Percentiles rank a stretch among this genome's conserved stretches.
Evolutionary conservation across 1,140 invertebrate species (phyloP).

Genomic region (Delia radicum): DNA sequence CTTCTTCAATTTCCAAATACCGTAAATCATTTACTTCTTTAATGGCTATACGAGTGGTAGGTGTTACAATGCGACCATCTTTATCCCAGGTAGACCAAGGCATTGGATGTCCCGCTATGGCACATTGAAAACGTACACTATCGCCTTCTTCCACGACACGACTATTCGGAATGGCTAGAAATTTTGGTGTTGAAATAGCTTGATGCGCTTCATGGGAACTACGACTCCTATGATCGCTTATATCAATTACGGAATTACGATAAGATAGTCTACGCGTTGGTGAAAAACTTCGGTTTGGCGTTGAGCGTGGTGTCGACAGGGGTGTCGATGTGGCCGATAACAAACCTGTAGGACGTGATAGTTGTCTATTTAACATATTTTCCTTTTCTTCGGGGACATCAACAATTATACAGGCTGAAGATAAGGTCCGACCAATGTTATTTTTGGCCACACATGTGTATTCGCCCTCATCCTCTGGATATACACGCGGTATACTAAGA

Average conservation of each 20-base stretch:
- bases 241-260: slow-evolving; percentile 47
- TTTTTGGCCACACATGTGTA: slow-evolving; percentile 84
- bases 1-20: slow-evolving; percentile 75
- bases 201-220: slow-evolving; percentile 57
- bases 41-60: slow-evolving; percentile 66
- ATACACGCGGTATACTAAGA: slow-evolving; percentile 73
- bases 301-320: slow-evolving; percentile 69
- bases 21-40: slow-evolving; percentile 75
- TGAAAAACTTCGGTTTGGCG: slow-evolving; percentile 69
- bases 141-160: slow-evolving; percentile 81
- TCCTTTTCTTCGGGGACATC: slow-evolving; percentile 82
- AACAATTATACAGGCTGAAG: slow-evolving; percentile 77
- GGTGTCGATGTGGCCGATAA: slow-evolving; percentile 71
- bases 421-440: slow-evolving; percentile 73
- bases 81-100: slow-evolving; percentile 83
- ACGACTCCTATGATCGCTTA: slow-evolving; percentile 35
- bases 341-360: slow-evolving; percentile 66
- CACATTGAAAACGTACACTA: slow-evolving; percentile 76
- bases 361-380: slow-evolving; percentile 67
- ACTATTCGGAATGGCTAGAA: slow-evolving; percentile 85
- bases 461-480: slow-evolving; percentile 86
- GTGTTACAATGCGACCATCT: slow-evolving; percentile 66
- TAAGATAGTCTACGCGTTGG: slow-evolving; percentile 52
- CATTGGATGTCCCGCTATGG: slow-evolving; percentile 72
- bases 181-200: slow-evolving; percentile 68